Percentiles rank a stretch among this genome's conserved stretches.
phyloP scores from a whole-genome alignment of 2,113 vertebrate genomes.

The Amazona vittata region DNA sequence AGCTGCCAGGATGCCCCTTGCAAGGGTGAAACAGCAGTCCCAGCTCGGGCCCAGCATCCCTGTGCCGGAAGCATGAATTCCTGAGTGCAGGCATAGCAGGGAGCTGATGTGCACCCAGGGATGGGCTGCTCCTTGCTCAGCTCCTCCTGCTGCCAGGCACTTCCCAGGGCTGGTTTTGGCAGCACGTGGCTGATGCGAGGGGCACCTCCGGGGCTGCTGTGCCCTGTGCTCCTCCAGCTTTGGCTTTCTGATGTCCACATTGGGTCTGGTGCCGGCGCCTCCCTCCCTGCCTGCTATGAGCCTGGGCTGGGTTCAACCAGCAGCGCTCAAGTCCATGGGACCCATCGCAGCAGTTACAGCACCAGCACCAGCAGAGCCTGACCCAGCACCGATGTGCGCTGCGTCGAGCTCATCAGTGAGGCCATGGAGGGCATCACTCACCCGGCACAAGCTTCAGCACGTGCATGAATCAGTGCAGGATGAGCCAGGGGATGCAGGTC shows the following conservation, averaged over 20 bases:
- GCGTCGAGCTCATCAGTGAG: fast-evolving
- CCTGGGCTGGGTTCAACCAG: not conserved
- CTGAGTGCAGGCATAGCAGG: not conserved
- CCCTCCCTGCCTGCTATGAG: fast-evolving
- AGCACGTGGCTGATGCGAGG: fast-evolving
- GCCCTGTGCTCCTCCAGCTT: not conserved
- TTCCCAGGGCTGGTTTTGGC: not conserved
- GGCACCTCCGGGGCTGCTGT: not conserved
- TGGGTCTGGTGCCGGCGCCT: not conserved
- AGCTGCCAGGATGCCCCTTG: not conserved
- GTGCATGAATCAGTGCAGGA: not conserved
- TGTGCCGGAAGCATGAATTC: not conserved
- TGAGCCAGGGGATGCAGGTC: not conserved
- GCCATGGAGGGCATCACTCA: not conserved
- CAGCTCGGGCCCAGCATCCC: not conserved
- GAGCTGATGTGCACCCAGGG: fast-evolving
- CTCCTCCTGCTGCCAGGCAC: not conserved
- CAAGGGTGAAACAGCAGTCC: not conserved
- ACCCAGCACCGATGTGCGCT: not conserved
- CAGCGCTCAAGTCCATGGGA: not conserved
- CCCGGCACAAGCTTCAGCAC: not conserved
- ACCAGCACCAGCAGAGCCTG: not conserved
- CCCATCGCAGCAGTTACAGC: not conserved
- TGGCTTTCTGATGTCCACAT: not conserved
- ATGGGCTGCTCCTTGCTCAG: not conserved